Evolutionary conservation across 2,888 invertebrate species (phyloP).

Genomic region (Ormyrus thymus): DNA sequence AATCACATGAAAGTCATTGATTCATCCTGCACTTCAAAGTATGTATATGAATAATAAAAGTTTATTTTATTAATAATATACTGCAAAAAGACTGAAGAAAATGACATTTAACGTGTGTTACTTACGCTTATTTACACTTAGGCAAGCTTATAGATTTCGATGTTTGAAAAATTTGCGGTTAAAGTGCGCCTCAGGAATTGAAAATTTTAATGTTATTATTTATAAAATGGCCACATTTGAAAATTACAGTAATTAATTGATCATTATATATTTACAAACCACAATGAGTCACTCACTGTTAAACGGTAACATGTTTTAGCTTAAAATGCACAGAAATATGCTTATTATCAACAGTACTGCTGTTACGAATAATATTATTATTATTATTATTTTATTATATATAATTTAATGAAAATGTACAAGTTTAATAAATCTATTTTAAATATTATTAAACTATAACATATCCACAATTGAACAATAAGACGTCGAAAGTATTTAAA

Average conservation of each 20-base stretch:
- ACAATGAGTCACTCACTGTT: too few species aligned
- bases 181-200: slow-evolving; percentile 19
- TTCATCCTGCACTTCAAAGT: not conserved
- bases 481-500: slow-evolving; percentile 15
- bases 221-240: not conserved
- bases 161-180: slow-evolving; percentile 14
- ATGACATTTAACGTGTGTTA: slow-evolving; percentile 22
- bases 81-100: slow-evolving; percentile 41
- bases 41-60: not conserved
- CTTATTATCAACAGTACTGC: too few species aligned
- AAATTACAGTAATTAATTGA: not conserved
- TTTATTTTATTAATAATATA: slow-evolving; percentile 43
- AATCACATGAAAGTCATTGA: not conserved
- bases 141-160: not conserved
- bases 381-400: too few species aligned
- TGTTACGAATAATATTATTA: too few species aligned
- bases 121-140: slow-evolving; percentile 6
- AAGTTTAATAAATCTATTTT: too few species aligned
- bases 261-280: slow-evolving; percentile 7
- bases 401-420: too few species aligned
- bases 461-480: slow-evolving; percentile 9
- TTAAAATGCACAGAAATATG: too few species aligned
- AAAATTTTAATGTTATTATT: slow-evolving; percentile 6
- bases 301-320: too few species aligned
- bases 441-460: too few species aligned